Conservation (phyloP, 2,888 invertebrate species). For the Phalera bucephala region DNA sequence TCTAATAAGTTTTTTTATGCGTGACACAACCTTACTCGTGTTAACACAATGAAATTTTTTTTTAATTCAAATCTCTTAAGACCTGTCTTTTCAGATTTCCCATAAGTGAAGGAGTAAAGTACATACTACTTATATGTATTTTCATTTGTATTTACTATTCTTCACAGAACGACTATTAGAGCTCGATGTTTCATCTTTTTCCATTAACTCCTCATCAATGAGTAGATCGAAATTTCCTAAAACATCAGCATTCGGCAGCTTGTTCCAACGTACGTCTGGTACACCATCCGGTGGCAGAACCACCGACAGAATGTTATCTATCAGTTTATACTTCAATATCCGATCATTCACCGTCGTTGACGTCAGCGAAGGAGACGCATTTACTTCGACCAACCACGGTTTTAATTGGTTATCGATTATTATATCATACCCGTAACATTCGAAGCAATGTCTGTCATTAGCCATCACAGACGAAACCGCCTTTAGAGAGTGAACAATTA, state of each 20-base stretch:
- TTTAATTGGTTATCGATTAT: conserved; percentile 97
- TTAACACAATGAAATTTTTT: not conserved
- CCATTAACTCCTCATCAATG: too few relatives aligned
- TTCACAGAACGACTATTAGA: conserved; percentile 40
- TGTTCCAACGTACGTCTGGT: conserved; percentile 95
- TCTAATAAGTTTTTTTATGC: not conserved
- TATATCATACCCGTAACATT: conserved; percentile 98
- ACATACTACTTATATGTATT: not conserved
- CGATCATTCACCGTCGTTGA: conserved; percentile 97
- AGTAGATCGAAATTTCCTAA: conserved; percentile 92
- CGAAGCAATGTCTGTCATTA: conserved; percentile 95
- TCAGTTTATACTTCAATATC: conserved; percentile 95
- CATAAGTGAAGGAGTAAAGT: too few relatives aligned
- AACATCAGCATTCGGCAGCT: conserved; percentile 88
- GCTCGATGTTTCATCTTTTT: conserved; percentile 81
- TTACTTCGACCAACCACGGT: conserved; percentile 97
- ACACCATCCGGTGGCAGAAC: conserved; percentile 94
- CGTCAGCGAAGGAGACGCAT: conserved; percentile 96
- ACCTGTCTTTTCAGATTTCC: too few relatives aligned
- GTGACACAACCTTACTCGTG: not conserved
- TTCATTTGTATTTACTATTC: conserved; percentile 41
- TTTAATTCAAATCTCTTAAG: too few relatives aligned
- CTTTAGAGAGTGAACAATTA: conserved; percentile 96
- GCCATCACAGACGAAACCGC: conserved; percentile 96
- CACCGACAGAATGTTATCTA: conserved; percentile 95